Evolutionary conservation across 2,113 vertebrate genomes (phyloP).

Genomic region (Lepus europaeus): DNA sequence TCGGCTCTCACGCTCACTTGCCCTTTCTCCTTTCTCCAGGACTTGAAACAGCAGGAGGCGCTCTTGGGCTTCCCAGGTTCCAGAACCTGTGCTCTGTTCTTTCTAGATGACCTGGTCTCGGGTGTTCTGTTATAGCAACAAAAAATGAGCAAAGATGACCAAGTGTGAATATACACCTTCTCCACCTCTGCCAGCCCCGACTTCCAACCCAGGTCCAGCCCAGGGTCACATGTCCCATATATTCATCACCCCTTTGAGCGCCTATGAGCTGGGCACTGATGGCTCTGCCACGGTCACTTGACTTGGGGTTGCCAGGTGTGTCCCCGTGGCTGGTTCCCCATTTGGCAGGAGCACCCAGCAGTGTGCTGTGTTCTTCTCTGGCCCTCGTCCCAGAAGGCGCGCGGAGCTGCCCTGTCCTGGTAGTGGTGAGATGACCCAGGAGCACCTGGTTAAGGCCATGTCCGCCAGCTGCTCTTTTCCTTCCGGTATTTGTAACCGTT

Average conservation of each 20-base stretch:
- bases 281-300: background rate
- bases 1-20: no score
- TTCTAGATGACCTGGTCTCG: no score
- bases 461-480: background rate
- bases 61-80: no score
- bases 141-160: no score
- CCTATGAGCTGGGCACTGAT: background rate
- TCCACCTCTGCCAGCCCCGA: no score
- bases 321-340: rapidly evolving
- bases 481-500: background rate
- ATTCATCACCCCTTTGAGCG: background rate
- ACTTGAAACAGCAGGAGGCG: no score
- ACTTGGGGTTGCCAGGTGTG: no score
- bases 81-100: no score
- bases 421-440: background rate
- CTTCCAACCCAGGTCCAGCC: background rate
- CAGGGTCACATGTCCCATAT: background rate
- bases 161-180: no score
- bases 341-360: background rate
- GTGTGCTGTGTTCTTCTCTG: rapidly evolving
- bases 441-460: background rate
- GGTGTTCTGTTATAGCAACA: no score
- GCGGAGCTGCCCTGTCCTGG: rapidly evolving
- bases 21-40: no score
- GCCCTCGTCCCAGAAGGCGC: background rate